These are phyloP conservation scores for Typhlomys cinereus DNA, from an alignment of 2,113 vertebrate genomes.

Conservation along the genomic window DNA sequence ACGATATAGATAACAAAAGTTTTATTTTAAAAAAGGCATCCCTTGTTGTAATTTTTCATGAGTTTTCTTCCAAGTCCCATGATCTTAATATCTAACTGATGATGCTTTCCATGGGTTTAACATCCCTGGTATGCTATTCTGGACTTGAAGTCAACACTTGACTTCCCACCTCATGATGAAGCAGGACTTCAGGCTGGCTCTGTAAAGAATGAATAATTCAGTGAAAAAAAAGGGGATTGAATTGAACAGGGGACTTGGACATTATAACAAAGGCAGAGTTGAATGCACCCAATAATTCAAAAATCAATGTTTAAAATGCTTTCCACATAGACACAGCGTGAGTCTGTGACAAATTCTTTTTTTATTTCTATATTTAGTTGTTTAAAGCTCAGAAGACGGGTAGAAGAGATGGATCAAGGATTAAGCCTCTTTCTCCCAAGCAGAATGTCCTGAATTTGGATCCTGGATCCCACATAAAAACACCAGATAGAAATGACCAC, in stretches of 20 bases:
- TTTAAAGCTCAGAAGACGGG: slow-evolving; percentile 51
- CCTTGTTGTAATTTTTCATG: not conserved
- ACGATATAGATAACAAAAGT: not conserved
- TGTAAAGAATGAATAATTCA: not conserved
- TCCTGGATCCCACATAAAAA: no score
- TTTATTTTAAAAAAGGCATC: not conserved
- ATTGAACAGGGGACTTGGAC: not conserved
- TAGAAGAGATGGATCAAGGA: no score
- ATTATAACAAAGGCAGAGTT: not conserved
- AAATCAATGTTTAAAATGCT: not conserved
- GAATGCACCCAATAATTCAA: not conserved
- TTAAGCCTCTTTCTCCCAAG: no score
- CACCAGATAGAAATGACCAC: no score
- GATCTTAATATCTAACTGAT: not conserved
- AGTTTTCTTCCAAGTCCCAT: not conserved
- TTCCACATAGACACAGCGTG: not conserved
- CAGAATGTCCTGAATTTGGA: no score
- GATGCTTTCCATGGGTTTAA: not conserved
- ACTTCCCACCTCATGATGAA: not conserved
- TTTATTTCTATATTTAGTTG: slow-evolving; percentile 40
- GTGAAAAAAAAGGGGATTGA: not conserved
- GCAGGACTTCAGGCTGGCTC: not conserved
- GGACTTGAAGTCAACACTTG: not conserved
- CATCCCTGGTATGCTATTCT: not conserved
- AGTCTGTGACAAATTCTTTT: slow-evolving; percentile 56